A percentile compares a stretch with the other conserved stretches of the same genome.
These are phyloP conservation scores for Pygmarrhopalites habei DNA, from an alignment of 1,140 invertebrate species.

Conservation along the genomic window DNA sequence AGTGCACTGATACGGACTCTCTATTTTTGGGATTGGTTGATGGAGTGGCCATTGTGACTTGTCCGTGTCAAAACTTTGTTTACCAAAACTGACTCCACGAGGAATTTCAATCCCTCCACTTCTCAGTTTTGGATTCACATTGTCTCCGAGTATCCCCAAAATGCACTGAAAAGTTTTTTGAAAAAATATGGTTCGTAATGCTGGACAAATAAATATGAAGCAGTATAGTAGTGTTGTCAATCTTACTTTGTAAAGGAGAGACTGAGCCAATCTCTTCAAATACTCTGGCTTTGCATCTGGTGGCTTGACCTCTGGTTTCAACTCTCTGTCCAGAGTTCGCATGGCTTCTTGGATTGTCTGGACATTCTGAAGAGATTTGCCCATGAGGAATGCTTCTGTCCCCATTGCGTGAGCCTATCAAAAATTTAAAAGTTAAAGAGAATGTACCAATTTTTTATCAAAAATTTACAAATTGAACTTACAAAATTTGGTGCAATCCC, in stretches of 20 bases:
- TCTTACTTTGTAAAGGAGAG: slow-evolving; percentile 67
- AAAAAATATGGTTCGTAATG: too few relatives aligned
- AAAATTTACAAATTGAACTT: too few relatives aligned
- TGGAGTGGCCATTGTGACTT: slow-evolving; percentile 46
- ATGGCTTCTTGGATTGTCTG: slow-evolving; percentile 36
- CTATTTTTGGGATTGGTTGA: slow-evolving; percentile 47
- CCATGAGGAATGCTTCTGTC: slow-evolving; percentile 37
- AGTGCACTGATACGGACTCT: slow-evolving; percentile 43
- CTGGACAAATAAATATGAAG: too few relatives aligned
- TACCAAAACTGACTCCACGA: slow-evolving; percentile 42
- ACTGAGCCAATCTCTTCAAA: slow-evolving; percentile 55
- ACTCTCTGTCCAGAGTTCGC: slow-evolving; percentile 47
- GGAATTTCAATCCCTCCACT: slow-evolving; percentile 33
- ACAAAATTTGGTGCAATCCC: slow-evolving; percentile 62
- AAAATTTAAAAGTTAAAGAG: too few relatives aligned
- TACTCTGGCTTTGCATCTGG: slow-evolving; percentile 58
- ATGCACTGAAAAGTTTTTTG: too few relatives aligned
- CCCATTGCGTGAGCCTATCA: slow-evolving; percentile 39
- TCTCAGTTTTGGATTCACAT: slow-evolving; percentile 3
- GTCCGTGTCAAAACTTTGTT: slow-evolving; percentile 46
- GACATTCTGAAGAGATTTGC: too few relatives aligned
- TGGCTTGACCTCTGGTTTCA: slow-evolving; percentile 55
- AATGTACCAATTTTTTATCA: too few relatives aligned
- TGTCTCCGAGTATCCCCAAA: too few relatives aligned
- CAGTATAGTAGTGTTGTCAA: too few relatives aligned